Evolutionary conservation across 2,797 vertebrate genomes (phyloP).

Genomic region (Manis pentadactyla): DNA sequence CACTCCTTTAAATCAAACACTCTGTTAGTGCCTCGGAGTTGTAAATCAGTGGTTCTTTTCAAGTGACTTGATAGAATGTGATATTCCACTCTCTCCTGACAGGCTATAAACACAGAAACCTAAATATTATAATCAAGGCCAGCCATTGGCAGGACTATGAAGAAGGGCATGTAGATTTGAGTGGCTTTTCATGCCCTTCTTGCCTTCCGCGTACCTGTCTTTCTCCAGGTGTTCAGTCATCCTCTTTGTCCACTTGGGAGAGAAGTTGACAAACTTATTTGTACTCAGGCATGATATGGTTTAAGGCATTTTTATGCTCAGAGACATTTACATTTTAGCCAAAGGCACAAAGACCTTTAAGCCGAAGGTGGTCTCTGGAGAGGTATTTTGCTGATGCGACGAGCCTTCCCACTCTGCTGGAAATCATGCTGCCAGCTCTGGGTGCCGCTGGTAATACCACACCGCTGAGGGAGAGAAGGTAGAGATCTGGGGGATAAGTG

Average conservation of each 20-base stretch:
- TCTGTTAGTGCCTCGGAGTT: conserved; percentile 72
- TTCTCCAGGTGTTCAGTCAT: background rate
- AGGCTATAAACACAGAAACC: conserved; percentile 82
- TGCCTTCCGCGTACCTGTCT: background rate
- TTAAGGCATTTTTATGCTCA: conserved; percentile 12
- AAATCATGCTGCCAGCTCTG: background rate
- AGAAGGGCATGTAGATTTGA: conserved; percentile 7
- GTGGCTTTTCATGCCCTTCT: conserved; percentile 20
- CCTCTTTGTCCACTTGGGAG: conserved; percentile 8
- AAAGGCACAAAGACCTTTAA: background rate
- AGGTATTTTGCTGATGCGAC: background rate
- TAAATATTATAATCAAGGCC: conserved; percentile 82
- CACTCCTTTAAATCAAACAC: conserved; percentile 81
- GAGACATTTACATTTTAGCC: background rate
- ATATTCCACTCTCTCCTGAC: conserved; percentile 78
- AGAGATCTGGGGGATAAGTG: background rate
- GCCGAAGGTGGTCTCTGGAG: background rate
- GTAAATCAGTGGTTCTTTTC: conserved; percentile 81
- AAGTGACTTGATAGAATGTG: conserved; percentile 83
- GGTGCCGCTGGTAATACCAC: too few species aligned
- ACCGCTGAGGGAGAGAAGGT: background rate
- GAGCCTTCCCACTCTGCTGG: background rate
- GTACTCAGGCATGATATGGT: background rate
- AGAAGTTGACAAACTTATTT: conserved; percentile 11
- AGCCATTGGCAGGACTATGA: conserved; percentile 52